Conservation (phyloP, 2,888 invertebrate genomes). For the Macroteleia sp. region DNA sequence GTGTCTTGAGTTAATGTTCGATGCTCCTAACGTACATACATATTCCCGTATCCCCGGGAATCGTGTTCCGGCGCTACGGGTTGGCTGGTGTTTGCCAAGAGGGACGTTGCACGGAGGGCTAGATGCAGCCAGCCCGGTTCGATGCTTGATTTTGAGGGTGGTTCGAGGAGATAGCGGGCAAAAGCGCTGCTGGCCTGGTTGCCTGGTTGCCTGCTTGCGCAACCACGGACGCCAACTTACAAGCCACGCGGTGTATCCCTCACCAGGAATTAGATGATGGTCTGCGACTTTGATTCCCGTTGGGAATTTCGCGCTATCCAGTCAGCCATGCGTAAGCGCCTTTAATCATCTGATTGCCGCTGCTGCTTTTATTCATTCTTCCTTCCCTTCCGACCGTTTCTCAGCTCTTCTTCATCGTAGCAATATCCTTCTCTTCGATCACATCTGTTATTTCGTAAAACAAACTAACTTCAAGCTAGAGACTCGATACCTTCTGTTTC, state of each 20-base stretch:
- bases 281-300: slow-evolving; percentile 72
- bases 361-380: slow-evolving; percentile 52
- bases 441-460: not conserved
- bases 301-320: slow-evolving; percentile 70
- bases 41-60: slow-evolving; percentile 69
- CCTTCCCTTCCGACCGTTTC: slow-evolving; percentile 5
- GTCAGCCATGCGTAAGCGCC: slow-evolving; percentile 64
- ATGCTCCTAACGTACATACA: slow-evolving; percentile 52
- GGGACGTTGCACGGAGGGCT: slow-evolving; percentile 74
- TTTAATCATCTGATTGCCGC: slow-evolving; percentile 75
- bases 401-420: slow-evolving; percentile 8
- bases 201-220: slow-evolving; percentile 56
- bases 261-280: slow-evolving; percentile 65
- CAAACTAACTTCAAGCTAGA: not conserved
- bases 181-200: slow-evolving; percentile 42
- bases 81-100: slow-evolving; percentile 77
- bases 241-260: slow-evolving; percentile 27
- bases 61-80: slow-evolving; percentile 71
- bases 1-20: slow-evolving; percentile 51
- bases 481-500: too few species aligned
- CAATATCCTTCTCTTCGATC: slow-evolving; percentile 4
- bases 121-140: slow-evolving; percentile 70
- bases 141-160: slow-evolving; percentile 72
- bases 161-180: slow-evolving; percentile 61
- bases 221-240: slow-evolving; percentile 57